phyloP scores from a whole-genome alignment of 2,113 vertebrate species.

The Meles meles region DNA sequence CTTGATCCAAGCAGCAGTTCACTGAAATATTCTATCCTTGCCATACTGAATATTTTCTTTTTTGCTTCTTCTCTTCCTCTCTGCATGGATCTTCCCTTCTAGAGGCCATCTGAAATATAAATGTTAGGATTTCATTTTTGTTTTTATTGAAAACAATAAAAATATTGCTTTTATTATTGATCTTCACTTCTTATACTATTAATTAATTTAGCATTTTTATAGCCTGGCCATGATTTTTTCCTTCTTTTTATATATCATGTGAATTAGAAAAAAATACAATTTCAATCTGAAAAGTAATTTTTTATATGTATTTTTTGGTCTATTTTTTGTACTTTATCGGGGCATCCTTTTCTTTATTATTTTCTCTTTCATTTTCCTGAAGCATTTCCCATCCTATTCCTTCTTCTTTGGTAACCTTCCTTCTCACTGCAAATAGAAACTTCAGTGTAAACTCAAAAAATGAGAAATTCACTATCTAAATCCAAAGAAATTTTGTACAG shows the following conservation, averaged over 20 bases:
- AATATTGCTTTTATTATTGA: neutral
- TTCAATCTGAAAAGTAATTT: neutral
- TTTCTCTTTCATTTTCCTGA: neutral
- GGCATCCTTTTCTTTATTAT: neutral
- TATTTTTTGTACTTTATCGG: neutral
- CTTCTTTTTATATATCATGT: neutral
- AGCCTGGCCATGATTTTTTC: neutral
- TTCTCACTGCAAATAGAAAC: conserved; percentile 12
- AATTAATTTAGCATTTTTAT: neutral
- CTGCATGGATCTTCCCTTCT: neutral
- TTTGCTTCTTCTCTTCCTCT: neutral
- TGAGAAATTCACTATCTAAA: neutral
- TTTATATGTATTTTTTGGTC: neutral
- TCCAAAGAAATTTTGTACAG: neutral
- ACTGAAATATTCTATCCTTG: neutral
- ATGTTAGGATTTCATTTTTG: neutral
- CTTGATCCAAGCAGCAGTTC: neutral
- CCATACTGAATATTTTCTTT: neutral
- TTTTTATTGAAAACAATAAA: neutral
- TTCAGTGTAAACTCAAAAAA: conserved; percentile 17
- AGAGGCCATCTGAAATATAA: neutral
- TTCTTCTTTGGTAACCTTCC: neutral
- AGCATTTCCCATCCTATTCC: neutral
- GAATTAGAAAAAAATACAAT: neutral
- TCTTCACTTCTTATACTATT: neutral